A percentile compares a stretch with the other conserved stretches of the same genome.
These are phyloP conservation scores for Vanessa tameamea DNA, from an alignment of 1,140 invertebrate species.

Conservation along the genomic window DNA sequence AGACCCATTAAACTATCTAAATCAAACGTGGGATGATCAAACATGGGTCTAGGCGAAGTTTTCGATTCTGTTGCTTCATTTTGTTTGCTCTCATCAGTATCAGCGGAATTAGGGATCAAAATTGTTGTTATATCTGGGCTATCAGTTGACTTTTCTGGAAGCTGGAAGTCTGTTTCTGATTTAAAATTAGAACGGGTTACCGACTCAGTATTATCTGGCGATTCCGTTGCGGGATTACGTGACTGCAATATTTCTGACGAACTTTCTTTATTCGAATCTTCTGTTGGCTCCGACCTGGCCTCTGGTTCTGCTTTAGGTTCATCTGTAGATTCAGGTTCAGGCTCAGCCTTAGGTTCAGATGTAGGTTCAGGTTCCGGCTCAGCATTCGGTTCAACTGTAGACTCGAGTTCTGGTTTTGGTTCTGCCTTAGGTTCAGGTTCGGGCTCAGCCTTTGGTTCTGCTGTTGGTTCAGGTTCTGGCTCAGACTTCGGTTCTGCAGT, in stretches of 20 bases:
- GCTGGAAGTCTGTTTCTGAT: background rate
- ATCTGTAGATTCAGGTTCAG: conserved; percentile 44
- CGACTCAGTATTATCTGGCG: background rate
- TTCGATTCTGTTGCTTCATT: conserved; percentile 9
- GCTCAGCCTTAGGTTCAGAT: conserved; percentile 42
- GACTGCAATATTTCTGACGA: conserved; percentile 13
- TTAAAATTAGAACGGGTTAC: background rate
- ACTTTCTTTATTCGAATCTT: conserved; percentile 44
- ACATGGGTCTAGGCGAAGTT: conserved; percentile 10
- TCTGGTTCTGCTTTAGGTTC: conserved; percentile 47
- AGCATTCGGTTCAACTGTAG: conserved; percentile 42
- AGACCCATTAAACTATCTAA: conserved; percentile 34
- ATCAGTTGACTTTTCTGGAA: background rate
- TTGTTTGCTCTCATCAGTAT: background rate
- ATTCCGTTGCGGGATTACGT: background rate
- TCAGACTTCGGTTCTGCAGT: conserved; percentile 44
- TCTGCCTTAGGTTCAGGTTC: conserved; percentile 47
- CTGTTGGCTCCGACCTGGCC: conserved; percentile 36
- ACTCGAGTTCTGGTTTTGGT: conserved; percentile 48
- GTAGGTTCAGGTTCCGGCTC: conserved; percentile 44
- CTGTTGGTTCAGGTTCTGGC: conserved; percentile 41
- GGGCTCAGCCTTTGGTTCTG: conserved; percentile 42
- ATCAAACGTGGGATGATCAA: conserved; percentile 34
- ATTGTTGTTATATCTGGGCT: background rate
- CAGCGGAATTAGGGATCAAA: background rate